Evolutionary conservation across 2,888 invertebrate genomes (phyloP).

Genomic region (Sarcophaga rosellei): DNA sequence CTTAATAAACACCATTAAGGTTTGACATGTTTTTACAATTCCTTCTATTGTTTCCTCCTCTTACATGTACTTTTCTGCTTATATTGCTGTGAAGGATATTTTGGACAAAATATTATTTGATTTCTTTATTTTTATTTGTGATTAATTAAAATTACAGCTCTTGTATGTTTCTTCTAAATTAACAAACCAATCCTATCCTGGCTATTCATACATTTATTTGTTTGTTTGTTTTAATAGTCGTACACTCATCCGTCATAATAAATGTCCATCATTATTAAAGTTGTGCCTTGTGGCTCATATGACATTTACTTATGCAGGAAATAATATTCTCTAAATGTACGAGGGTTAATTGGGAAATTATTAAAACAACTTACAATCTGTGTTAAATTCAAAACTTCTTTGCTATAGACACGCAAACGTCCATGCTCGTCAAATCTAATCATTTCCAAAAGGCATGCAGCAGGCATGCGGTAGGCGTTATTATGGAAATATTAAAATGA

Average conservation of each 20-base stretch:
- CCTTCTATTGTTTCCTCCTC: too few relatives aligned
- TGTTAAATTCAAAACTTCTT: background rate
- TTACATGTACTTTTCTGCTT: background rate
- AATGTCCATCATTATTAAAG: constrained; percentile 17
- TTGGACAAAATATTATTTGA: background rate
- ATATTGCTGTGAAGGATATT: background rate
- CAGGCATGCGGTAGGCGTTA: background rate
- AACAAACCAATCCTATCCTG: background rate
- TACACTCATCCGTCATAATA: constrained; percentile 45
- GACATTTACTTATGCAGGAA: background rate
- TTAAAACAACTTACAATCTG: background rate
- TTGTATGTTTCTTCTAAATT: background rate
- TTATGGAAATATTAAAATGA: background rate
- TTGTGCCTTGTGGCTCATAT: background rate
- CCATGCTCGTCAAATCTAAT: background rate
- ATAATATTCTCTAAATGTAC: background rate
- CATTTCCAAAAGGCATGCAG: background rate
- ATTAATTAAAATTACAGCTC: background rate
- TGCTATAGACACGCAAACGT: background rate
- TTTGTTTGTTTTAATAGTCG: too few relatives aligned
- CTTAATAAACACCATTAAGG: too few relatives aligned
- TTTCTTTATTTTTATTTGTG: background rate
- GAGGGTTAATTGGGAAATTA: background rate
- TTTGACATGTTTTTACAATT: too few relatives aligned
- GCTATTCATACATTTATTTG: too few relatives aligned